Base-by-base conservation (phyloP, 2,797 vertebrate species). In the Mus caroli region DNA sequence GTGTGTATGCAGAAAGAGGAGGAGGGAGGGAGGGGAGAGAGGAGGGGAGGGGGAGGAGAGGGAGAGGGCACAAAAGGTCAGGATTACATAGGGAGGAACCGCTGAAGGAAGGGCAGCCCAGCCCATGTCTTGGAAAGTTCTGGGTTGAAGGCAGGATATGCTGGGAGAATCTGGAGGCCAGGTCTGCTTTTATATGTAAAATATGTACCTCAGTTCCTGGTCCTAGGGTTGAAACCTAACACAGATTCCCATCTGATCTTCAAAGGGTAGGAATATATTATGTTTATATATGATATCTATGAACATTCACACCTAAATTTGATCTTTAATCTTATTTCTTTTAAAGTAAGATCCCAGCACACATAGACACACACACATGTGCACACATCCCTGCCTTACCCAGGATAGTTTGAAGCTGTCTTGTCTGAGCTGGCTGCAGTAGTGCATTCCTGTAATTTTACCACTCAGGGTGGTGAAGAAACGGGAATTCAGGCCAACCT, bases 281-380 rank as follows among this genome's bases (percentile, higher is more conserved):
- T 46, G 82, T 24, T 89, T 24, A 87, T 56, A 34, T 86, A 20
- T 17, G 34, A 22, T 90, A 83, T 90, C 37, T 78, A 10, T 82
- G 62, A 88, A 54, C 17, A 22, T 76, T 43, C 40, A 78, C 54
- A 54, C 31, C 54, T 87, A 58, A 64, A 80, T 75, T 56, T 85
- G 69, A 76, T 91, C 50, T 87, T 83, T 93, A 84, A 54, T 69
- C 56, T 54, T 79, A 24, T 34, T 79, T 95, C 3, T 58, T 76
- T 7, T 88, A 19, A 82, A 82, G 69, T n/a, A 80, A 56, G 19
- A 54, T 40, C 40, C 22, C 58, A 75, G 54, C 14, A 26, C 84
- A 43, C n/a, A 50, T 26, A 28, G n/a, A 56, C 58, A 84, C 20
- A 50, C 6, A 43, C 37, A 73, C 20, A 62, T 40, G 6, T 13